Conservation (phyloP, 2,888 invertebrate genomes). For the Agrotis exclamationis region DNA sequence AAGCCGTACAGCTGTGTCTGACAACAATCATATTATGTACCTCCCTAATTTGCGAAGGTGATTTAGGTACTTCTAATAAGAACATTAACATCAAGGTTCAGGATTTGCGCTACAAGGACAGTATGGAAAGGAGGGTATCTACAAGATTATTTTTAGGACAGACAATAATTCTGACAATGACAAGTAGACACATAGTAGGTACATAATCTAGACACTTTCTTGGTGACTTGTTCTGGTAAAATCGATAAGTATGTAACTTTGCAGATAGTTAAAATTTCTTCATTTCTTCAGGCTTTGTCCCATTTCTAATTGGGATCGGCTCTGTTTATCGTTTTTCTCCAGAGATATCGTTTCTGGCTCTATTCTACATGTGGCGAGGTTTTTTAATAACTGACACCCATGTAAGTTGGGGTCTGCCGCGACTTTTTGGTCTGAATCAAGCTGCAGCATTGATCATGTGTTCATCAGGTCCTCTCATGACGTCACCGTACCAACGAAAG, state of each 20-base stretch:
- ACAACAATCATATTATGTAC: conserved; percentile 40
- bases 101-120: not conserved
- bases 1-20: conserved; percentile 47
- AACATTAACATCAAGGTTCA: conserved; percentile 38
- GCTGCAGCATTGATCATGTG: too few species aligned
- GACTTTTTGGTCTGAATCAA: too few species aligned
- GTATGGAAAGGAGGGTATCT: not conserved
- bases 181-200: not conserved
- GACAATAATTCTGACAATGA: not conserved
- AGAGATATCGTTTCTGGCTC: too few species aligned
- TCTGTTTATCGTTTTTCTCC: too few species aligned
- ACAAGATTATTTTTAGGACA: not conserved
- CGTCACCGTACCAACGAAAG: too few species aligned
- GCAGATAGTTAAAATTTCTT: not conserved
- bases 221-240: not conserved
- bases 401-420: too few species aligned
- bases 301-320: too few species aligned
- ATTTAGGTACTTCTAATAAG: conserved; percentile 36
- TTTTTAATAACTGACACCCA: too few species aligned
- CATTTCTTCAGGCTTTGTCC: too few species aligned
- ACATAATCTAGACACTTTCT: not conserved
- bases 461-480: too few species aligned
- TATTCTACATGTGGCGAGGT: too few species aligned
- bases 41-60: conserved; percentile 41
- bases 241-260: not conserved